Base-by-base conservation (phyloP, 2,113 vertebrate species). In the Morone saxatilis region DNA sequence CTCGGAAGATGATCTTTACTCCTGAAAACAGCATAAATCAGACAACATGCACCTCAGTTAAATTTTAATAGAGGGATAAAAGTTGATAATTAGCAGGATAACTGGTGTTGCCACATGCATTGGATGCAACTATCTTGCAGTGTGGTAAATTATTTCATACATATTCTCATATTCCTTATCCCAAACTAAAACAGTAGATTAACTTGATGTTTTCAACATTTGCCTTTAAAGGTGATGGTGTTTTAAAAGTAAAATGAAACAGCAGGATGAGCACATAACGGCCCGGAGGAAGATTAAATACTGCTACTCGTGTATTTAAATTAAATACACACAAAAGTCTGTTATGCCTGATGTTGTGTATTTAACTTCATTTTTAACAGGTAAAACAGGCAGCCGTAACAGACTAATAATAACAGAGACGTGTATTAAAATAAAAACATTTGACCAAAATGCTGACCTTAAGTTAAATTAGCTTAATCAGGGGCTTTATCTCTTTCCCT, bases 1-100 rank as follows among this genome's bases (percentile, higher is more conserved):
- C 98, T 0, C 97, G 96, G 93, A 99, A 99, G 80, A 99, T 93
- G 87, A 99, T 97, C 93, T 98, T 99, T 76, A 99, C 98, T 20
- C 98, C 98, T 99, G 93, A 69, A 65, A 71, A 70, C 10, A 73
- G 65, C 6, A 65, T 5, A 70, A 40, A 50, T 10, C 13, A 73
- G 19, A 71, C 2, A 78, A 40, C 19, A 68, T 41, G 25, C 20
- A 73, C 25, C 65, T 20, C 6, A 22, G 3, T 53, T 12, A 22
- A 1, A 22, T 11, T 48, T 48, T 5, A 60, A 57, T 0, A 60
- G 5, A 83, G 6, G 7, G 9, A 20, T 11, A 40, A 57, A 25
- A 60, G 40, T 59, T 13, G 1, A 57, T 56, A 65, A 47, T 40
- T 57, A 19, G 9, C 41, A 53, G 43, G 5, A 71, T 12, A 54